Evolutionary conservation across 2,888 invertebrate genomes (phyloP).

Genomic region (Temnothorax unifasciatus): DNA sequence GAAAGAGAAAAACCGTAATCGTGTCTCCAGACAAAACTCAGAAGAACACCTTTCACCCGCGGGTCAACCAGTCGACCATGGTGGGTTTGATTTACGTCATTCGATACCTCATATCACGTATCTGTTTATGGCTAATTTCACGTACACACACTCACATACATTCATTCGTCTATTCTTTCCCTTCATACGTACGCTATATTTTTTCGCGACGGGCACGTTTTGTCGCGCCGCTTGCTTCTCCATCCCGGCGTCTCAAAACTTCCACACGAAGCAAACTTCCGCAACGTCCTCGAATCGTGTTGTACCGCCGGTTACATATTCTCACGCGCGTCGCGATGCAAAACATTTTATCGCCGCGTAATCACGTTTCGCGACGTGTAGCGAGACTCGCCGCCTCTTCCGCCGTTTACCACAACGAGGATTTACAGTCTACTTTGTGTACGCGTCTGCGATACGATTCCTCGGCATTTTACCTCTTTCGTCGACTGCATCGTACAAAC

Average conservation of each 20-base stretch:
- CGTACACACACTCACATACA: not conserved
- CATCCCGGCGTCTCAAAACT: slow-evolving; percentile 3
- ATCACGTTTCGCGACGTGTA: slow-evolving; percentile 34
- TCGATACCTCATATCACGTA: slow-evolving; percentile 66
- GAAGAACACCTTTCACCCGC: slow-evolving; percentile 72
- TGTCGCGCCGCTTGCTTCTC: not conserved
- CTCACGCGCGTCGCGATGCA: slow-evolving; percentile 41
- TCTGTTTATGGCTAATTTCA: slow-evolving; percentile 47
- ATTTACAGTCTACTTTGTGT: slow-evolving; percentile 24
- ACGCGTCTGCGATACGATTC: slow-evolving; percentile 3
- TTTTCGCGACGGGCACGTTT: not conserved
- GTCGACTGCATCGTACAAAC: not conserved
- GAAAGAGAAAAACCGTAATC: slow-evolving; percentile 25
- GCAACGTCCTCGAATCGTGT: slow-evolving; percentile 16
- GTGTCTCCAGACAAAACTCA: slow-evolving; percentile 36
- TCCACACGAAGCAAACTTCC: slow-evolving; percentile 30
- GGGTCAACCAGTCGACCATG: slow-evolving; percentile 72
- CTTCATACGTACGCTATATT: not conserved
- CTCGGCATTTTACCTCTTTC: not conserved
- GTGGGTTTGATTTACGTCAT: slow-evolving; percentile 72
- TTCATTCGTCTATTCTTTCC: slow-evolving; percentile 8
- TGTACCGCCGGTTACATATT: slow-evolving; percentile 35
- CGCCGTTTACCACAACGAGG: slow-evolving; percentile 5
- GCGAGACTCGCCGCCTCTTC: slow-evolving; percentile 9
- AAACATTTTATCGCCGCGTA: slow-evolving; percentile 42